Evolutionary conservation across 1,140 invertebrate genomes (phyloP).

Genomic region (Drosophila seguyi): DNA sequence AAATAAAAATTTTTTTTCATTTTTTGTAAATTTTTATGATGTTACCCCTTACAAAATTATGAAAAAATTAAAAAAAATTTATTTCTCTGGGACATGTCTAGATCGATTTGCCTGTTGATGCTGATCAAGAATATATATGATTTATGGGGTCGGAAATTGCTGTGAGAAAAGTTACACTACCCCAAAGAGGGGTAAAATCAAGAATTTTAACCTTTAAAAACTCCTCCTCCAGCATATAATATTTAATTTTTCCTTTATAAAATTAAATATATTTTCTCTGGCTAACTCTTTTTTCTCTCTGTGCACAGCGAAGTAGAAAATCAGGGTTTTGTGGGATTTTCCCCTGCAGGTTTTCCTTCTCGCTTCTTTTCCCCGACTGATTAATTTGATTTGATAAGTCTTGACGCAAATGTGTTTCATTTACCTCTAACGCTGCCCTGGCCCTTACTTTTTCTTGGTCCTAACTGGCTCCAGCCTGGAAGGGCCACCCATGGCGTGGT

Average conservation of each 20-base stretch:
- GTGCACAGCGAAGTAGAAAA: background rate
- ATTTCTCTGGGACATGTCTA: too few relatives aligned
- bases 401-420: conserved; percentile 71
- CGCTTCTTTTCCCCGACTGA: conserved; percentile 26
- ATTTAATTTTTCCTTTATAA: background rate
- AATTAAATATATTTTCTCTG: background rate
- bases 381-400: conserved; percentile 75
- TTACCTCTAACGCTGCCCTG: conserved; percentile 27
- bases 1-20: too few relatives aligned
- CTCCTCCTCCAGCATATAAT: too few relatives aligned
- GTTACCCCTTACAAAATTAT: too few relatives aligned
- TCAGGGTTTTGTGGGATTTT: background rate
- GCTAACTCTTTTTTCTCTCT: background rate
- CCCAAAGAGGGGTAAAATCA: too few relatives aligned
- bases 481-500: background rate
- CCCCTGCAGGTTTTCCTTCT: conserved; percentile 6
- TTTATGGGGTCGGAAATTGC: background rate
- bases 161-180: background rate
- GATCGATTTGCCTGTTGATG: too few relatives aligned
- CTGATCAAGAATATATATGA: background rate
- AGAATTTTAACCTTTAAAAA: too few relatives aligned
- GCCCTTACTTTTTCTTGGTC: background rate
- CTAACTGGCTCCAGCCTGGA: background rate
- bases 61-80: too few relatives aligned
- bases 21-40: too few relatives aligned